These are phyloP conservation scores for Notolepis coatsorum DNA, from an alignment of 2,797 vertebrate genomes.

Conservation along the genomic window DNA sequence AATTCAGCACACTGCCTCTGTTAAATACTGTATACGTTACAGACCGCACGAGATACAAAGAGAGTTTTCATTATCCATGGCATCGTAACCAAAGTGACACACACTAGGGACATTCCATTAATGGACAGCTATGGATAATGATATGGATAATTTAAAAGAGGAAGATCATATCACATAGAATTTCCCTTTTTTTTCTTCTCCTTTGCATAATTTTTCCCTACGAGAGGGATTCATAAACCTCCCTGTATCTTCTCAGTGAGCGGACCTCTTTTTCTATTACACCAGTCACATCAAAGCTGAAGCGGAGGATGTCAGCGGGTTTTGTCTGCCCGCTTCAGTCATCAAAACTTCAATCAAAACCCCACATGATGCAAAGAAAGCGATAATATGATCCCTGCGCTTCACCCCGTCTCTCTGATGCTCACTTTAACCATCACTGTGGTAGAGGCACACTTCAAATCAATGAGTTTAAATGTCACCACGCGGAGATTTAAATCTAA, in stretches of 20 bases:
- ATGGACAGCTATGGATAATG: neutral
- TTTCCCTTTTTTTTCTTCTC: neutral
- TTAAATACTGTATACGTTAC: neutral
- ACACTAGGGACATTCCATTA: neutral
- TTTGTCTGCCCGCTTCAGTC: neutral
- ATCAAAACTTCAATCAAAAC: neutral
- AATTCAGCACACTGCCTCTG: too few species aligned
- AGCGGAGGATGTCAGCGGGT: neutral
- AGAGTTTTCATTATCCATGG: neutral
- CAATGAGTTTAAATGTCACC: constrained; percentile 8
- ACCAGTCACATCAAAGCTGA: neutral
- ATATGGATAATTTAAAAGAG: neutral
- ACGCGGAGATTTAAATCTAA: neutral
- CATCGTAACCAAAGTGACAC: constrained; percentile 13
- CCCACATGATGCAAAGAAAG: neutral
- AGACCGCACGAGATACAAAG: constrained; percentile 1
- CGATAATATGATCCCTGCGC: constrained; percentile 14
- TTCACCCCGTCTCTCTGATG: constrained; percentile 11
- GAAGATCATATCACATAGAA: neutral
- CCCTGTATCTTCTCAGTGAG: neutral
- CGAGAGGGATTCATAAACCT: neutral
- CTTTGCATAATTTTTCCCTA: neutral
- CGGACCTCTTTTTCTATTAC: neutral
- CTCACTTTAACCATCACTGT: constrained; percentile 2
- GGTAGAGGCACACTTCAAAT: constrained; percentile 13